Evolutionary conservation across 2,113 vertebrate genomes (phyloP), one percentile per base, ranked within the genome.

Genomic region (Pollachius pollachius): DNA sequence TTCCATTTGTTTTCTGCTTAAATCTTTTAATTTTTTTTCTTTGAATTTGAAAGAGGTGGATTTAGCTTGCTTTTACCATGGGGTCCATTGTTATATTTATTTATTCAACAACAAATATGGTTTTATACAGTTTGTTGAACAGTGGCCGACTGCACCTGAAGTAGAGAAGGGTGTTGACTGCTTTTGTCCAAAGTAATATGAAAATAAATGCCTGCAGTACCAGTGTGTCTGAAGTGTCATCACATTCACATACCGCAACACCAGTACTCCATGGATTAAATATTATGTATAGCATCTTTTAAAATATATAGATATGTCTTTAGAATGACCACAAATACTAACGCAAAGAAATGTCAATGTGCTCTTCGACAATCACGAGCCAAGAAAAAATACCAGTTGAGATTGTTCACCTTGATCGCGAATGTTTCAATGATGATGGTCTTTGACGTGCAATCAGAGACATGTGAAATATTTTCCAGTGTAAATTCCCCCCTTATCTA

Each of bases 71-170:
- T 75, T 73, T 79, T 72, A 83, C 73, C 70, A 75, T 84, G 80
- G 83, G 80, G 79, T 89, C 82, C 78, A 83, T 72, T 60, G 68
- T 85, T 87, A 67, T 70, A 79, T 84, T 88, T 91, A 92, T 93
- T 93, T 92, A 92, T 92, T 90, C 72, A 23, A 74, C 80, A 87
- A 79, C 76, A 83, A 84, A 89, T 85, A 71, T 81, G 86, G 84
- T 89, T 85, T 70, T 85, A 80, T 84, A 79, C 79, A 73, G 67
- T 80, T 78, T 88, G 78, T 86, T 75, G n/a, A 64, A 65, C 52
- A 69, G 59, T 76, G 82, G 83, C 75, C 77, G 87, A 81, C 73
- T 76, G 25, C 70, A 80, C 90, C 81, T 87, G 89, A 90, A 89
- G 61, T 74, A 75, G 69, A 64, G 77, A 83, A 79, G 8, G 5